These are phyloP conservation scores for Rhizomys pruinosus DNA, from an alignment of 2,113 vertebrate genomes.

Conservation along the genomic window DNA sequence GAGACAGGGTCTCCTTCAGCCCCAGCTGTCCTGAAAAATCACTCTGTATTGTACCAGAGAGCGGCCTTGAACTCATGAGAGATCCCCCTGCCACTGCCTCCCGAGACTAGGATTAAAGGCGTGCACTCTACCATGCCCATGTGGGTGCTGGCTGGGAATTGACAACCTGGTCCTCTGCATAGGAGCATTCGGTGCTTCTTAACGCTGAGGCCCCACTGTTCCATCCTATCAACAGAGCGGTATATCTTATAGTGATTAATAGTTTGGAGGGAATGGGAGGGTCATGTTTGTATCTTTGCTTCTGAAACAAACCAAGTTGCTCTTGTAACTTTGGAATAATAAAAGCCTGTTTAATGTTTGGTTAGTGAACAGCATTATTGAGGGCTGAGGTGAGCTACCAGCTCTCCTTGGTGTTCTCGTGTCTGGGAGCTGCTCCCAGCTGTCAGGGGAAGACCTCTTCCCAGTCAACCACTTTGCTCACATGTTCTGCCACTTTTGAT, in stretches of 20 bases:
- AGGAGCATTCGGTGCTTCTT: too few relatives aligned
- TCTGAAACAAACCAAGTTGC: conserved; percentile 36
- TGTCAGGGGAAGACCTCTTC: background rate
- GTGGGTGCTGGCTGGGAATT: too few relatives aligned
- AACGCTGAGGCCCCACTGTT: too few relatives aligned
- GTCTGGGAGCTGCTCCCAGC: background rate
- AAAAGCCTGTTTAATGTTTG: background rate
- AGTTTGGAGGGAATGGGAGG: background rate
- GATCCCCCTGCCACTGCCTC: too few relatives aligned
- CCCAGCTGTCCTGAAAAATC: too few relatives aligned
- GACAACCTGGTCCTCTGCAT: too few relatives aligned
- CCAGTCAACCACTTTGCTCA: background rate
- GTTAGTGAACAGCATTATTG: background rate
- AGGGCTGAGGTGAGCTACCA: background rate
- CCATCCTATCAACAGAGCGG: too few relatives aligned
- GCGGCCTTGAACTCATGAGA: too few relatives aligned
- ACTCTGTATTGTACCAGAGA: too few relatives aligned
- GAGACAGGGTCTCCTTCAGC: too few relatives aligned
- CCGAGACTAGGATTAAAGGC: too few relatives aligned
- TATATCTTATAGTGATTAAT: background rate
- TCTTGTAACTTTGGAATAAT: conserved; percentile 36
- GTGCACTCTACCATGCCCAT: too few relatives aligned
- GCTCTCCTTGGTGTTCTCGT: background rate
- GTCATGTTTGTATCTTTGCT: background rate
- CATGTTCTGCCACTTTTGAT: background rate